Percentiles rank a stretch among this genome's conserved stretches.
Conservation (phyloP, 2,888 invertebrate genomes). For the Melanchra persicariae region DNA sequence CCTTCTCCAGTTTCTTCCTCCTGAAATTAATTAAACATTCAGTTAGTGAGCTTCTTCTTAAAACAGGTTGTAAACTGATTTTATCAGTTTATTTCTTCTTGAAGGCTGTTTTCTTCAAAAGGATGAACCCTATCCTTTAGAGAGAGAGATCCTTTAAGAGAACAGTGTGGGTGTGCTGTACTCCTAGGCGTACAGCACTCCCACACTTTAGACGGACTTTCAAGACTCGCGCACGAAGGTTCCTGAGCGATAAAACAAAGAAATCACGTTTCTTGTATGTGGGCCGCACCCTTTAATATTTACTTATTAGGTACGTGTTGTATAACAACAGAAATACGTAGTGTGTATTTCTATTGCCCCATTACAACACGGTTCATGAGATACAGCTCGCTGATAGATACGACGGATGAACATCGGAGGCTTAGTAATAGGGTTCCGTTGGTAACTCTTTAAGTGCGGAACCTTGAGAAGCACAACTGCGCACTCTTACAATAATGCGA, state of each 20-base stretch:
- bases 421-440: no score
- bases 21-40: conserved; percentile 69
- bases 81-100: neutral
- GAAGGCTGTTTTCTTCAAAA: no score
- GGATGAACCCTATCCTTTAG: no score
- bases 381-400: neutral
- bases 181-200: neutral
- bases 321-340: neutral
- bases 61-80: neutral
- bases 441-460: no score
- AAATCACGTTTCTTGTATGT: no score
- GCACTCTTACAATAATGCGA: neutral
- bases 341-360: no score
- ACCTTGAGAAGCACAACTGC: neutral
- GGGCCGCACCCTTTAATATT: neutral
- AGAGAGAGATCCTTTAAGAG: no score
- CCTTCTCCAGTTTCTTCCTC: conserved; percentile 86
- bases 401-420: neutral
- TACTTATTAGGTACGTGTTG: neutral
- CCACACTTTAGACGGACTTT: no score
- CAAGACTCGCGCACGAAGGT: no score
- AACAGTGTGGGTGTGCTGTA: no score
- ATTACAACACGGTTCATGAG: neutral
- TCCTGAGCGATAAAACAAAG: no score
- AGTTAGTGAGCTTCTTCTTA: neutral